Evolutionary conservation across 2,888 invertebrate genomes (phyloP).

Genomic region (Amphipyra berbera): DNA sequence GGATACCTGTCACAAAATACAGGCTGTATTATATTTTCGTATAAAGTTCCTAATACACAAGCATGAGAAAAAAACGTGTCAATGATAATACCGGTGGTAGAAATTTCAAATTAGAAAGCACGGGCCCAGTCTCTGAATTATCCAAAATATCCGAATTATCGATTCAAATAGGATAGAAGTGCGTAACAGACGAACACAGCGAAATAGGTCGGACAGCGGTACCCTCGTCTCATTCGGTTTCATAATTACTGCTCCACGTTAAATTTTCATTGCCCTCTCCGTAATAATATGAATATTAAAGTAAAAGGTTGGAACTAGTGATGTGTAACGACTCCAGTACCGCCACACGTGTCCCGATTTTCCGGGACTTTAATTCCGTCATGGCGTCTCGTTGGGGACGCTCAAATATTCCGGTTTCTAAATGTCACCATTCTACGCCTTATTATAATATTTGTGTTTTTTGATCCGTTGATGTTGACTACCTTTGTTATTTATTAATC

Average conservation of each 20-base stretch:
- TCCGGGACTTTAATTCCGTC: conserved; percentile 59
- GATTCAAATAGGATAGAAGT: conserved; percentile 25
- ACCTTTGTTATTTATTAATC: conserved; percentile 47
- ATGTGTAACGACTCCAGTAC: conserved; percentile 48
- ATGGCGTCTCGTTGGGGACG: conserved; percentile 52
- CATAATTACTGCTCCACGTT: conserved; percentile 61
- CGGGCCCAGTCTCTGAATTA: background rate
- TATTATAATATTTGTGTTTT: conserved; percentile 44
- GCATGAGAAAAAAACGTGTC: too few species aligned
- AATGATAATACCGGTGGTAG: too few species aligned
- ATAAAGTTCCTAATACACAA: too few species aligned
- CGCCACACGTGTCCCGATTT: conserved; percentile 56
- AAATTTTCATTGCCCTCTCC: conserved; percentile 62
- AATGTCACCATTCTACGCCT: conserved; percentile 40
- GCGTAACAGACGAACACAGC: conserved; percentile 32
- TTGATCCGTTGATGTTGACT: conserved; percentile 49
- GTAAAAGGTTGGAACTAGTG: conserved; percentile 61
- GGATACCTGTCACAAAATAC: too few species aligned
- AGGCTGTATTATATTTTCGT: too few species aligned
- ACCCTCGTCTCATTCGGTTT: conserved; percentile 55
- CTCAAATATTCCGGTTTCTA: conserved; percentile 55
- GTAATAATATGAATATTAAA: conserved; percentile 65
- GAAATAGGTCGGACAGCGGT: conserved; percentile 51
- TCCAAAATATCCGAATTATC: conserved; percentile 23
- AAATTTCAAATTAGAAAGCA: background rate